Base-by-base conservation (phyloP, 2,888 invertebrate species). In the Lasioglossum leucozonium region DNA sequence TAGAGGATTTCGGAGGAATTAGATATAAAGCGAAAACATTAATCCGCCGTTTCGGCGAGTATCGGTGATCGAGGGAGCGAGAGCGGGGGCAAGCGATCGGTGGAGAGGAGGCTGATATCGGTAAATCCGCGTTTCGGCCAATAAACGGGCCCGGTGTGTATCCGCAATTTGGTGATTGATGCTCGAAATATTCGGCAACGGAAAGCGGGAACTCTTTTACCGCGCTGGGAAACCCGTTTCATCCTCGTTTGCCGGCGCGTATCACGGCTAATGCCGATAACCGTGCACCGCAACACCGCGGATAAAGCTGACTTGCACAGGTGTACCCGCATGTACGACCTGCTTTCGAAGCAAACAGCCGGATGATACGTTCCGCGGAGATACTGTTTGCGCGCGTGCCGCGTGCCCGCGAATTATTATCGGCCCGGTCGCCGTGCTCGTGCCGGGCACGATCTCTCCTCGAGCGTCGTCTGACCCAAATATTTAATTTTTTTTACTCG, bases 321-420 rank as follows among this genome's bases (percentile, higher is more conserved):
- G 80, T 83, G 88, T 89, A 85, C 88, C 88, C 89, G 88, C 88
- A 91, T 89, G 88, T 87, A 91, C 83, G 87, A 90, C 87, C 91
- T 84, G 88, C 79, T 87, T 85, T 78, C 76, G 77, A 40, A 72
- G 58, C 77, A 80, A 85, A 84, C 80, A 77, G 78, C 75, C 71
- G 65, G 65, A 72, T 65, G 83, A 84, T 69, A 62, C 37, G n/a
- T 51, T 55, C n/a, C 22, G 10, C 51, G 51, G 71, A 72, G 72
- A 72, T 65, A 82, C 72, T 47, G 58, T 55, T 69, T 72, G 40
- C 18, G 34, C 51, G 55, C 11, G 58, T 58, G 44, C 47, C 40
- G 13, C 42, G 51, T 26, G 30, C 26, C 16, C 22, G 13, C 30
- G 55, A 65, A 72, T 72, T 71, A 71, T 62, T 47, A 44, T 65